Conservation (phyloP, 2,888 invertebrate species). For the Pseudococcus jackbeardsleyi region DNA sequence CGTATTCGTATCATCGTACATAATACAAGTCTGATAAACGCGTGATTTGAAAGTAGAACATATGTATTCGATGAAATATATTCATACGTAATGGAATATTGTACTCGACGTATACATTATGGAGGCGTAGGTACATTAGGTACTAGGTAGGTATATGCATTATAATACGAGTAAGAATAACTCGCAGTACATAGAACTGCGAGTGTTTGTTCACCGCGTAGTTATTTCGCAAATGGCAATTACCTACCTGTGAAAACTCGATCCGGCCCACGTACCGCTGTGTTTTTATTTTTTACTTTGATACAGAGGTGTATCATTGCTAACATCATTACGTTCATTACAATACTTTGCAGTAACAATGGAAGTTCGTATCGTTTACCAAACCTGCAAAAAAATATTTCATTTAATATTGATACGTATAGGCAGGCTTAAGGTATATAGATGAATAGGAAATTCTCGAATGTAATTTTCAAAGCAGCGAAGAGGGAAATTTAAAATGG, state of each 20-base stretch:
- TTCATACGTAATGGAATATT: slow-evolving; percentile 29
- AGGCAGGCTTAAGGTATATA: too few relatives aligned
- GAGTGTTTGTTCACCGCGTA: background rate
- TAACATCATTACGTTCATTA: slow-evolving; percentile 96
- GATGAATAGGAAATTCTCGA: too few relatives aligned
- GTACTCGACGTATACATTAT: background rate
- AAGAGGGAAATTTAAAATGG: too few relatives aligned
- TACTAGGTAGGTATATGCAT: too few relatives aligned
- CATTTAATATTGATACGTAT: background rate
- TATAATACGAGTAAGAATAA: too few relatives aligned
- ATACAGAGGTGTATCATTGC: slow-evolving; percentile 93
- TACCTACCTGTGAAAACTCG: slow-evolving; percentile 85
- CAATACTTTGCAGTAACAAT: slow-evolving; percentile 93
- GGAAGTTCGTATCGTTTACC: slow-evolving; percentile 97
- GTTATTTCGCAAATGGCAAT: slow-evolving; percentile 8
- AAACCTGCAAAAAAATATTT: slow-evolving; percentile 81
- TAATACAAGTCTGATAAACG: background rate
- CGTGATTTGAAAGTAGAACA: slow-evolving; percentile 18
- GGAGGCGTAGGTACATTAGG: background rate
- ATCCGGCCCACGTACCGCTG: slow-evolving; percentile 75
- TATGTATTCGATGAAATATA: slow-evolving; percentile 9
- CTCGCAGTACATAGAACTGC: too few relatives aligned
- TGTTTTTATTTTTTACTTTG: slow-evolving; percentile 84
- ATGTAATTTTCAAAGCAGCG: too few relatives aligned
- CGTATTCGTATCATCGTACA: background rate